phyloP scores from a whole-genome alignment of 2,888 invertebrate genomes.

The Drosophila anomelani region DNA sequence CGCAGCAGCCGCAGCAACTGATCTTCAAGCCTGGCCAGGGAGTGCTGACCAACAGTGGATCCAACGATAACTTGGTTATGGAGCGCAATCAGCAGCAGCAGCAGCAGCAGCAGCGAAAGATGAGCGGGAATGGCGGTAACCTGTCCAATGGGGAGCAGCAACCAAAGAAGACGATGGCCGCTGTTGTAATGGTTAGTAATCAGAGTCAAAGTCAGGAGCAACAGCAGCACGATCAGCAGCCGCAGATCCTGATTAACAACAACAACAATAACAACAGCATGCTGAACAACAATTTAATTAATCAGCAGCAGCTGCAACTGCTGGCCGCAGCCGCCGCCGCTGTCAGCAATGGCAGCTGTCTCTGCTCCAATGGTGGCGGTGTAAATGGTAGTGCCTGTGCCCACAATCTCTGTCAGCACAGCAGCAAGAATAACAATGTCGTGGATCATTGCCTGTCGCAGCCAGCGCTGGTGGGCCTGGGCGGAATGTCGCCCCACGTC shows the following conservation, averaged over 20 bases:
- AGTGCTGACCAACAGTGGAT: constrained; percentile 68
- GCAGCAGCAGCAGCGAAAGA: constrained; percentile 54
- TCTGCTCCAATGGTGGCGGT: constrained; percentile 61
- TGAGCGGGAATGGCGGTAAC: constrained; percentile 40
- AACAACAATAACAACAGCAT: constrained; percentile 71
- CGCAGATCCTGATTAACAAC: constrained; percentile 69
- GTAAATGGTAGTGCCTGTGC: constrained; percentile 55
- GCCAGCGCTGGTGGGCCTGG: constrained; percentile 47
- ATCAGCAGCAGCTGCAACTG: constrained; percentile 78
- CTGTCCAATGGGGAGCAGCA: constrained; percentile 54
- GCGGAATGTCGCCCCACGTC: constrained; percentile 52
- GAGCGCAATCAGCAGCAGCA: constrained; percentile 42
- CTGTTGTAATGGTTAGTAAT: constrained; percentile 84
- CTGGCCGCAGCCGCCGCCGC: constrained; percentile 75
- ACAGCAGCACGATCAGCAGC: constrained; percentile 52
- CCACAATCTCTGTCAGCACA: constrained; percentile 64
- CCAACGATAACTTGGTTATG: constrained; percentile 31
- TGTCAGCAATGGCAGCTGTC: constrained; percentile 58
- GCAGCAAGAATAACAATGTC: constrained; percentile 54
- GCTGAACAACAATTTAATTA: constrained; percentile 76
- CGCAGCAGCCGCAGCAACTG: constrained; percentile 81
- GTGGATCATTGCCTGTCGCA: constrained; percentile 63
- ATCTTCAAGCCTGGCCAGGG: constrained; percentile 82
- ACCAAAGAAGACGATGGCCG: constrained; percentile 81
- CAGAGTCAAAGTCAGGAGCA: constrained; percentile 44